Evolutionary conservation across 2,113 vertebrate species (phyloP), one percentile per base, ranked within the genome.

Genomic region (Rhinoptilus africanus): DNA sequence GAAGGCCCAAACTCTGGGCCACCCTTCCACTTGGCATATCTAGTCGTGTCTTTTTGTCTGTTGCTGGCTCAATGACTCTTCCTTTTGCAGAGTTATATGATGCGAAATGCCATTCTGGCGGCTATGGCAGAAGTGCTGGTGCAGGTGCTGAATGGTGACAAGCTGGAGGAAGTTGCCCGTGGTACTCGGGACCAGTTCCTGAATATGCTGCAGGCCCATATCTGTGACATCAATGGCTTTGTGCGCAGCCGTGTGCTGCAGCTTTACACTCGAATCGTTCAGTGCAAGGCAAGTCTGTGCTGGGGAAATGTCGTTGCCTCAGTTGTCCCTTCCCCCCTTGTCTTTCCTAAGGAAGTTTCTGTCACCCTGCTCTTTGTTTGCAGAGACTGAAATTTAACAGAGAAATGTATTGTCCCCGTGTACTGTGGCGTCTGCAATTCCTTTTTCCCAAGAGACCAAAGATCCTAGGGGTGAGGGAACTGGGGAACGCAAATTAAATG

Each of bases 161-260:
- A 98, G 9, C 97, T 99, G 23, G 99, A 99, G 9, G 99, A 98
- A 28, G 91, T 98, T 4, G 98, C 98, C 18, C 98, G 98, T 90
- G 98, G 97, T 2, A 99, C 99, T 74, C 97, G 99, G 32, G 99
- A 99, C 95, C 98, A 99, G 72, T 99, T 99, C 96, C 97, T 99
- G 79, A 98, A 98, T 28, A 98, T 97, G 2, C 96, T 99, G 83
- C 99, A 99, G 89, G 99, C 98, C 53, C 99, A 99, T 9, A 43
- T 98, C 53, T 99, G 99, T 6, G 99, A 99, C 43, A 66, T 98
- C 8, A 97, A 98, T 20, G 98, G 99, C 14, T 98, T 99, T 5
- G 99, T 99, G 37, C 98, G 99, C 76, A 98, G 99, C 26, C 98
- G 99, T 0, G 99, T 99, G 85, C 95, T 99, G 75, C 99, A 99